These are phyloP conservation scores for Bombylius major DNA, from an alignment of 2,888 invertebrate genomes.

Conservation along the genomic window DNA sequence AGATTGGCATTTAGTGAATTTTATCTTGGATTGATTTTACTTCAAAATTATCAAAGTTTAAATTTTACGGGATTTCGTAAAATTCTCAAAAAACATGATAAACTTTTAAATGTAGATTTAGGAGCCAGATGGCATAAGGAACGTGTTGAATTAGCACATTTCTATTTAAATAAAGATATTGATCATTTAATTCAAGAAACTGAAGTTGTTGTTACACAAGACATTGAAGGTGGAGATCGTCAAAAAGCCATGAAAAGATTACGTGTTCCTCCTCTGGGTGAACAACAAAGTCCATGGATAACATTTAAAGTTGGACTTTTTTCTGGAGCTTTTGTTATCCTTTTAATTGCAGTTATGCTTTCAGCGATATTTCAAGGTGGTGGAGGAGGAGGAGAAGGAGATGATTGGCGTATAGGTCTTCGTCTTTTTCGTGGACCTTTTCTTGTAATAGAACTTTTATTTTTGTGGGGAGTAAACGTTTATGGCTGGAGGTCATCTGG, in stretches of 20 bases:
- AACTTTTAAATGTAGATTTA: slow-evolving; percentile 52
- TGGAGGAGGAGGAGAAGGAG: slow-evolving; percentile 27
- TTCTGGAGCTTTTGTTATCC: slow-evolving; percentile 66
- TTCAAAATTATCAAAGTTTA: slow-evolving; percentile 80
- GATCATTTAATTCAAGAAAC: slow-evolving; percentile 71
- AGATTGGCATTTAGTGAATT: slow-evolving; percentile 85
- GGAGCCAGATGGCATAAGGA: slow-evolving; percentile 70
- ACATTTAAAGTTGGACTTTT: slow-evolving; percentile 77
- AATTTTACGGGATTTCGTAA: slow-evolving; percentile 84
- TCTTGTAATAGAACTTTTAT: slow-evolving; percentile 59
- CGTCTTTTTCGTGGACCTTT: slow-evolving; percentile 69
- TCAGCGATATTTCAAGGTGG: slow-evolving; percentile 44
- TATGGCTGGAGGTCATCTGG: slow-evolving; percentile 73
- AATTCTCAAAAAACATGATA: slow-evolving; percentile 84
- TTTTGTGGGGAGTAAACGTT: slow-evolving; percentile 67
- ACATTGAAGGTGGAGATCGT: slow-evolving; percentile 65
- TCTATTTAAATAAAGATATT: slow-evolving; percentile 75
- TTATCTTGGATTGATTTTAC: slow-evolving; percentile 69
- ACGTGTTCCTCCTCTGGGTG: slow-evolving; percentile 73
- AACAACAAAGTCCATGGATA: slow-evolving; percentile 69
- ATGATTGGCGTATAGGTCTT: slow-evolving; percentile 55
- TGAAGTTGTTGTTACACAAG: slow-evolving; percentile 55
- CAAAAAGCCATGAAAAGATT: slow-evolving; percentile 79
- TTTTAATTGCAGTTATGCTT: slow-evolving; percentile 56
- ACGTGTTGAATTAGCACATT: slow-evolving; percentile 69